A percentile compares a stretch with the other conserved stretches of the same genome.
These are phyloP conservation scores for Tragelaphus imberbis DNA, from an alignment of 2,113 vertebrate species.

Conservation along the genomic window DNA sequence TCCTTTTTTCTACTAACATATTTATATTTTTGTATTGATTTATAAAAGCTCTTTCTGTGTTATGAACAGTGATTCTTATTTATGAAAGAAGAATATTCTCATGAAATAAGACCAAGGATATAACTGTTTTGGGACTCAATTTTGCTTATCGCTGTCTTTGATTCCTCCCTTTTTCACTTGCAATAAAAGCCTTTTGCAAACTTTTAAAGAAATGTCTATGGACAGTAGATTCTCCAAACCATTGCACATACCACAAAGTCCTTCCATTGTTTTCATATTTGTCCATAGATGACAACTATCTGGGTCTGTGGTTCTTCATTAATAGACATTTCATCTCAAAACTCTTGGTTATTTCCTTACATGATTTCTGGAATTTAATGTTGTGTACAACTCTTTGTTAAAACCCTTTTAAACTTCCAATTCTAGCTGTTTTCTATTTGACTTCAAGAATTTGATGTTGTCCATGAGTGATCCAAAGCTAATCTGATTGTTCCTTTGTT, in stretches of 20 bases:
- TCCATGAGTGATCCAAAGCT: not conserved
- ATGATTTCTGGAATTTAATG: not conserved
- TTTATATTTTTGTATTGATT: not conserved
- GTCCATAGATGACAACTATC: not conserved
- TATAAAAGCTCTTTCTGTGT: not conserved
- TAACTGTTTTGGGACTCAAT: not conserved
- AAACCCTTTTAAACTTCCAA: not conserved
- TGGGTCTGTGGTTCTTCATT: not conserved
- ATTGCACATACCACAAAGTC: not conserved
- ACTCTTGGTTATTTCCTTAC: not conserved
- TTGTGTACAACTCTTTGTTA: not conserved
- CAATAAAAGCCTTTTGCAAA: not conserved
- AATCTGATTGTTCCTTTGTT: not conserved
- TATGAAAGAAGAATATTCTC: not conserved
- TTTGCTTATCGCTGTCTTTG: not conserved
- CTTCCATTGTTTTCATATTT: not conserved
- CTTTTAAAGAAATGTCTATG: not conserved
- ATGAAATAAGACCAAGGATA: not conserved
- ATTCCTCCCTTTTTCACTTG: not conserved
- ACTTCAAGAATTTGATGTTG: not conserved
- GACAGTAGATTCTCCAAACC: not conserved
- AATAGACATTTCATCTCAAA: not conserved
- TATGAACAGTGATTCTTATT: not conserved
- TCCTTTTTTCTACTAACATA: not conserved
- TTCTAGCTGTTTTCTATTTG: not conserved